A percentile compares a stretch with the other conserved stretches of the same genome.
Conservation (phyloP, 1,140 invertebrate species). For the Drosophila pallidifrons region DNA sequence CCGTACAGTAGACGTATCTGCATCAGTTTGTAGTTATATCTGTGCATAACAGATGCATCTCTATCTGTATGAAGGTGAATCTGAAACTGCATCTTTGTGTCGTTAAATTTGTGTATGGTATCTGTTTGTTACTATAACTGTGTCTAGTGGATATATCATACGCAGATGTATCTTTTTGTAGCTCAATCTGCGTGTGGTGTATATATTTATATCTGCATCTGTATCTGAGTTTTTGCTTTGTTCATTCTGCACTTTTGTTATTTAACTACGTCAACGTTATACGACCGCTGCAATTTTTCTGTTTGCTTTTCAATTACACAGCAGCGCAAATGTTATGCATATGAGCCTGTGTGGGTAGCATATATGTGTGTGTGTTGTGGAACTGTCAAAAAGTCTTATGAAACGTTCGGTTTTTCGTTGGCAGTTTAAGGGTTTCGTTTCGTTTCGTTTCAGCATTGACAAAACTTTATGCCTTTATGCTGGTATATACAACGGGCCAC, state of each 20-base stretch:
- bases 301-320: conserved; percentile 4
- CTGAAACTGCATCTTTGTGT: too few relatives aligned
- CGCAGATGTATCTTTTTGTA: not conserved
- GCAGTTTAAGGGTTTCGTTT: conserved; percentile 21
- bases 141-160: too few relatives aligned
- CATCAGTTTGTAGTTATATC: too few relatives aligned
- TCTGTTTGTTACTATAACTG: not conserved
- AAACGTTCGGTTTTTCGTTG: conserved; percentile 48
- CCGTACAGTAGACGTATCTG: too few relatives aligned
- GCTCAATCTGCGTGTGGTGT: not conserved
- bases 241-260: not conserved
- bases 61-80: too few relatives aligned
- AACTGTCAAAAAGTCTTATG: conserved; percentile 73
- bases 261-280: not conserved
- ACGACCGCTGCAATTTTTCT: not conserved
- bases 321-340: conserved; percentile 15
- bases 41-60: too few relatives aligned
- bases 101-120: too few relatives aligned
- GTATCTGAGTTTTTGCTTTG: not conserved
- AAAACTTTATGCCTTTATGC: conserved; percentile 77
- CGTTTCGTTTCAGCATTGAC: conserved; percentile 21
- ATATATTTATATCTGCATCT: not conserved
- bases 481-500: conserved; percentile 4
- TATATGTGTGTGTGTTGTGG: not conserved
- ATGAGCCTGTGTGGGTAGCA: not conserved